Evolutionary conservation across 2,888 invertebrate genomes (phyloP).

Genomic region (Pocota personata): DNA sequence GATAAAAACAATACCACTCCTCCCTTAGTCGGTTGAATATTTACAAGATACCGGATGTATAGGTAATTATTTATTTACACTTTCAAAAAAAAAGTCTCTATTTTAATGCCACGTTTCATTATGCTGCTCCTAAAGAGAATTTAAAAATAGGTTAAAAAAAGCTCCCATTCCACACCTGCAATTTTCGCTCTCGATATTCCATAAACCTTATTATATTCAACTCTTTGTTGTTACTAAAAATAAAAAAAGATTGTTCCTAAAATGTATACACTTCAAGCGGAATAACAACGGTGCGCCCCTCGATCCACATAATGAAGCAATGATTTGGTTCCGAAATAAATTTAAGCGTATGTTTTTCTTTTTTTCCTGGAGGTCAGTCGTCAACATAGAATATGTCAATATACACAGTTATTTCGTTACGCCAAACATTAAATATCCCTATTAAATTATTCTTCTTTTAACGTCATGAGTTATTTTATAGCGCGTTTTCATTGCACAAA

Average conservation of each 20-base stretch:
- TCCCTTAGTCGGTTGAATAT: no score
- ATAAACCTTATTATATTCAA: neutral
- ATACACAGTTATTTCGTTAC: neutral
- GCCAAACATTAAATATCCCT: no score
- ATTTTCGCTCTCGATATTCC: conserved; percentile 8
- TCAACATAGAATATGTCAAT: no score
- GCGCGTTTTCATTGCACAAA: no score
- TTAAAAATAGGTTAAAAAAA: neutral
- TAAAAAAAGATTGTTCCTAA: neutral
- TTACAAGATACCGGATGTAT: no score
- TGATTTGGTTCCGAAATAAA: conserved; percentile 9
- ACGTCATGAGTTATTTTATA: no score
- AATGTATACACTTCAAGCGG: neutral
- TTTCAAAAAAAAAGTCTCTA: neutral
- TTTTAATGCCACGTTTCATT: neutral
- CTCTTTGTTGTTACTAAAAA: neutral
- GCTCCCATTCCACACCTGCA: neutral
- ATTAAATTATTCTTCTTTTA: no score
- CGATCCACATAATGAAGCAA: conserved; percentile 8
- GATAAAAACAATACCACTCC: no score
- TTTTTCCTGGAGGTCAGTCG: neutral
- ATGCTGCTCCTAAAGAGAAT: neutral
- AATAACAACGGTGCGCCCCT: neutral
- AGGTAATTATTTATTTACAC: no score
- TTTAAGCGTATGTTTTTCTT: neutral